Percentiles rank a stretch among this genome's conserved stretches.
These are phyloP conservation scores for Reticulitermes speratus DNA, from an alignment of 1,140 invertebrate genomes.

Conservation along the genomic window DNA sequence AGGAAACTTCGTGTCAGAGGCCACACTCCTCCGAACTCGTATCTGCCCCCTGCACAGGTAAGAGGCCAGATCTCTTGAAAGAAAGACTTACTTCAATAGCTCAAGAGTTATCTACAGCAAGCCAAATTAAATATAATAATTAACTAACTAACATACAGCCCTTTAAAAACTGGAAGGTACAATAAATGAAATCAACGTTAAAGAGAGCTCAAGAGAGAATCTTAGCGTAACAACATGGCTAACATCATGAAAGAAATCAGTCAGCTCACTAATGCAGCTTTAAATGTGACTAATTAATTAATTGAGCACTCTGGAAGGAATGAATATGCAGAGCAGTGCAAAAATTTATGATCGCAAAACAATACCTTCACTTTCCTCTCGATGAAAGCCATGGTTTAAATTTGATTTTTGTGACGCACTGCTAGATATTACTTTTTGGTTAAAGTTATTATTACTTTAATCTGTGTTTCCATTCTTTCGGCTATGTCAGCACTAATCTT, in stretches of 20 bases:
- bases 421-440: slow-evolving; percentile 28
- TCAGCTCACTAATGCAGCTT: slow-evolving; percentile 25
- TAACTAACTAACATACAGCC: slow-evolving; percentile 6
- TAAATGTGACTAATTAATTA: slow-evolving; percentile 21
- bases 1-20: neutral
- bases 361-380: neutral
- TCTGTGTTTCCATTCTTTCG: neutral
- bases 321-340: slow-evolving; percentile 29
- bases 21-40: neutral
- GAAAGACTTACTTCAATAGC: neutral
- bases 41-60: neutral
- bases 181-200: slow-evolving; percentile 21
- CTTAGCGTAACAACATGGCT: slow-evolving; percentile 29
- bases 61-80: neutral
- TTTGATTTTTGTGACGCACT: slow-evolving; percentile 21
- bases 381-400: slow-evolving; percentile 26
- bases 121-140: neutral
- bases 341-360: slow-evolving; percentile 27
- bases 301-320: slow-evolving; percentile 33
- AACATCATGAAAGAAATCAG: slow-evolving; percentile 21
- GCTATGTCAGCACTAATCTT: neutral
- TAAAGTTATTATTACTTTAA: slow-evolving; percentile 24
- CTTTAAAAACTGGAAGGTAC: slow-evolving; percentile 17
- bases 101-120: neutral
- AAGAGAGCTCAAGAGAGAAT: slow-evolving; percentile 25